Evolutionary conservation across 2,888 invertebrate genomes (phyloP), one percentile per base, ranked within the genome.

Genomic region (Drosophila phalerata): DNA sequence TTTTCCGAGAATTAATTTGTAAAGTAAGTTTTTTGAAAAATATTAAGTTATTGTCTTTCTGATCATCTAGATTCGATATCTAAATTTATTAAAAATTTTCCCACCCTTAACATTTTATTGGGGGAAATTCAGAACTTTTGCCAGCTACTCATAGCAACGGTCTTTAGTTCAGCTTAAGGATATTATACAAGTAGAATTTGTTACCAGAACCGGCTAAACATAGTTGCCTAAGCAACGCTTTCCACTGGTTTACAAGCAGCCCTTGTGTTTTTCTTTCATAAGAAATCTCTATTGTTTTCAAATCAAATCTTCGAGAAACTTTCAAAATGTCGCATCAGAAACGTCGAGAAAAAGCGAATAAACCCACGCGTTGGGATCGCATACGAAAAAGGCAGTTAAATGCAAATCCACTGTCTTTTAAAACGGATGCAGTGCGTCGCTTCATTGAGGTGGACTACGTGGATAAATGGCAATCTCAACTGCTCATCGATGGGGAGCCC

Each of bases 331-430:
- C 68, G 28, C 52, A 69, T n/a, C 37, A 17, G 13, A 88, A 84
- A 69, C 81, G 77, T 53, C 77, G 82, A 0, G 84, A 87, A 0
- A 91, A 88, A 63, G 49, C 78, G n/a, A 86, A 80, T 13, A 93
- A 92, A 63, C 90, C 90, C 19, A 90, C 91, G 15, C 88, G 92
- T 49, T 93, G 93, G 93, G 92, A 93, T 81, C 91, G 92, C 48
- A 93, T 93, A 55, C 85, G 92, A 4, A 93, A 92, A 62, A 84
- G 91, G n/a, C 81, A 91, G 25, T 64, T 79, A 3, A 85, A 87
- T 71, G 77, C 78, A 1, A 85, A 76, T 67, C 47, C 69, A 0
- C 37, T 77, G 43, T 73, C 61, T 0, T 64, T 92, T 0, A 92
- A 91, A 79, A 85, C 91, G 1, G 91, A 90, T 52, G 81, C 88